Conservation (phyloP, 2,888 invertebrate genomes). For the Eutolmus rufibarbis region DNA sequence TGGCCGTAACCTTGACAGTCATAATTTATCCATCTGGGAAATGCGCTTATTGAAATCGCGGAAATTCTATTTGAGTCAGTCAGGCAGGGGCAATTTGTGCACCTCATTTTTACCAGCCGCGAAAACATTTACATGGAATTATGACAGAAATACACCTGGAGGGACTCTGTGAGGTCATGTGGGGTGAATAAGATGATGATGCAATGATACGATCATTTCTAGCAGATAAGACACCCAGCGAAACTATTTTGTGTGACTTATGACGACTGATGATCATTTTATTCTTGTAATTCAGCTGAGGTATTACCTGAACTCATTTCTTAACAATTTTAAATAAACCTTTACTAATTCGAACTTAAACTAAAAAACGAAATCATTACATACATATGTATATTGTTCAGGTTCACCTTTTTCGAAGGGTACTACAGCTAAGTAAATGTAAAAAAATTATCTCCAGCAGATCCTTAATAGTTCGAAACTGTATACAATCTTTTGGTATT, state of each 20-base stretch:
- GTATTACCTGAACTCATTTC: neutral
- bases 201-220: neutral
- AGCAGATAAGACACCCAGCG: neutral
- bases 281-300: neutral
- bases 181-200: neutral
- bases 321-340: neutral
- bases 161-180: neutral
- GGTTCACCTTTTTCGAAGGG: no score
- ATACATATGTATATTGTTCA: no score
- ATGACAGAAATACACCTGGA: neutral
- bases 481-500: no score
- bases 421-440: no score
- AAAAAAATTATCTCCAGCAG: no score
- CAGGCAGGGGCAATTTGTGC: neutral
- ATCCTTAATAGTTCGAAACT: no score
- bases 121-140: neutral
- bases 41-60: neutral
- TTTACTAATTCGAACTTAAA: no score
- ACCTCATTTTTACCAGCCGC: neutral
- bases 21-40: constrained; percentile 28
- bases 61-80: constrained; percentile 28
- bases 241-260: neutral
- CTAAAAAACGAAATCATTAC: no score
- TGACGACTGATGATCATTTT: neutral
- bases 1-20: constrained; percentile 36